These are phyloP conservation scores for Metridium senile DNA, from an alignment of 92 coral and sea anemone species.

Conservation along the genomic window DNA sequence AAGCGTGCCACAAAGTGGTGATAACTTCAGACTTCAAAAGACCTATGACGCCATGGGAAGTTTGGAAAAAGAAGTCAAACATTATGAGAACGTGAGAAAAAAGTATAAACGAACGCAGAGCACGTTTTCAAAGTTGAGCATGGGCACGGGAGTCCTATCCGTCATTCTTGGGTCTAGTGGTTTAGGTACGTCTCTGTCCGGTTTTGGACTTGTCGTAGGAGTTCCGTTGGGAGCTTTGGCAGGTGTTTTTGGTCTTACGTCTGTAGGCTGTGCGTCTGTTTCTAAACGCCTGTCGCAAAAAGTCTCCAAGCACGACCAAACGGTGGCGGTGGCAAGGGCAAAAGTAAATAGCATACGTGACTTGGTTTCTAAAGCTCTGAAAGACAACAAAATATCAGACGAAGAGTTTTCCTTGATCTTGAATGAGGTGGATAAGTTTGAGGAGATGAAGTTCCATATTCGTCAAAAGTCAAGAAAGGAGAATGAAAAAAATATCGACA, in stretches of 20 bases:
- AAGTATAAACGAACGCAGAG: conserved; percentile 46
- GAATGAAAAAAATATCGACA: too few species aligned
- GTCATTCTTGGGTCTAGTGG: conserved; percentile 45
- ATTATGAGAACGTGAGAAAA: conserved; percentile 54
- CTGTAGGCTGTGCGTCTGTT: conserved; percentile 39
- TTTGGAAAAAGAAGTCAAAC: conserved; percentile 51
- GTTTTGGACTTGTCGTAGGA: conserved; percentile 51
- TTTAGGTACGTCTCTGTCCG: conserved; percentile 55
- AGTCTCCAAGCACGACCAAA: conserved; percentile 56
- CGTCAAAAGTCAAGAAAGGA: too few species aligned
- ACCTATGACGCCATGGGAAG: conserved; percentile 39
- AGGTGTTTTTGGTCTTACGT: conserved; percentile 42
- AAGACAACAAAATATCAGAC: conserved; percentile 42
- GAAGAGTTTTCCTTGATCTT: conserved; percentile 38
- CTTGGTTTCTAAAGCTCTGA: conserved; percentile 46
- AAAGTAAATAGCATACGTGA: conserved; percentile 44
- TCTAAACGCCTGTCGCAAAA: conserved; percentile 46
- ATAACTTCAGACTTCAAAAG: conserved; percentile 50
- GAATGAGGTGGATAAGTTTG: conserved; percentile 33
- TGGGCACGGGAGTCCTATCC: conserved; percentile 40
- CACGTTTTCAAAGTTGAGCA: conserved; percentile 34
- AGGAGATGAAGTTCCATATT: too few species aligned
- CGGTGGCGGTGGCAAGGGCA: conserved; percentile 42
- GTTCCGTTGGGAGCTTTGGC: conserved; percentile 49
- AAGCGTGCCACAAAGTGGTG: conserved; percentile 28